Evolutionary conservation across 92 coral and sea anemone genomes (phyloP).

Genomic region (Palythoa heliodiscus): DNA sequence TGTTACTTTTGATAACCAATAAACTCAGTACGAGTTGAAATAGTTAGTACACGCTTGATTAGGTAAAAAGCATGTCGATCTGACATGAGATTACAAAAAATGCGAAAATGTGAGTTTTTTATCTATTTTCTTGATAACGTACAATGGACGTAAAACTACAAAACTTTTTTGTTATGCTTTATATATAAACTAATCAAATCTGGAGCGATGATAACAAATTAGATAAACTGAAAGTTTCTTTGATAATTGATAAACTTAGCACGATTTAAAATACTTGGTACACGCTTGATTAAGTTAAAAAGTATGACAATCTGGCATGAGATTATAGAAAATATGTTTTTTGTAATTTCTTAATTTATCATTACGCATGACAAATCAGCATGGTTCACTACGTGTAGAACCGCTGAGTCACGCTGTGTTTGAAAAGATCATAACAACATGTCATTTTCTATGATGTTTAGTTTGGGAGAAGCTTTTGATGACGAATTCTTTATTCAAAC

Average conservation of each 20-base stretch:
- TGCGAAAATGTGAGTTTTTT: too few relatives aligned
- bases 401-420: neutral
- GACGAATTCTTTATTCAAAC: neutral
- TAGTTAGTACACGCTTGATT: too few relatives aligned
- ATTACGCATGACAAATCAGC: neutral
- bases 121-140: too few relatives aligned
- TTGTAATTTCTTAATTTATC: neutral
- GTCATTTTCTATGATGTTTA: neutral
- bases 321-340: neutral
- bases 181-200: neutral
- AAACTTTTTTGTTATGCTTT: neutral
- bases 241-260: neutral
- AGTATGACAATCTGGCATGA: neutral
- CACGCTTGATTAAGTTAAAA: conserved; percentile 1
- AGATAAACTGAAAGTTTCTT: neutral
- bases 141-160: too few relatives aligned
- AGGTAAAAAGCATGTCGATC: too few relatives aligned
- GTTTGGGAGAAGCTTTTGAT: neutral
- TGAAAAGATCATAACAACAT: neutral
- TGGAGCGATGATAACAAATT: neutral
- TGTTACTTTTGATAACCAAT: too few relatives aligned
- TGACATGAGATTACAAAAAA: too few relatives aligned
- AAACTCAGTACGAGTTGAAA: too few relatives aligned
- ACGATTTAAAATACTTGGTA: neutral
- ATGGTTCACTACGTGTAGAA: neutral